A percentile compares a stretch with the other conserved stretches of the same genome.
phyloP scores from a whole-genome alignment of 1,140 invertebrate species.

The Tetranychus cinnabarinus region DNA sequence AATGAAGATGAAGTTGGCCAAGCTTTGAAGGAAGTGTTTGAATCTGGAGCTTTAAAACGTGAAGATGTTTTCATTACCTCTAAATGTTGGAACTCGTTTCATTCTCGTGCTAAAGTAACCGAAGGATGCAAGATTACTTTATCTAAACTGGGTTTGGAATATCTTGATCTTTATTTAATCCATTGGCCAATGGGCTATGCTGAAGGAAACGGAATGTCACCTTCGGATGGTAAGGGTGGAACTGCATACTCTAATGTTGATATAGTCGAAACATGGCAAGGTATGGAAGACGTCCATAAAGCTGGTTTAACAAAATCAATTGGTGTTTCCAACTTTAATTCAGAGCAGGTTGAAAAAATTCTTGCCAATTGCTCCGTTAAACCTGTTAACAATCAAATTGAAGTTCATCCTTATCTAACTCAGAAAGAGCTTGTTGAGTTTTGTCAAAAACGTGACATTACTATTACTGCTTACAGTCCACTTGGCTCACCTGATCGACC shows the following conservation, averaged over 20 bases:
- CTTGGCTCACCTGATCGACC: constrained; percentile 19
- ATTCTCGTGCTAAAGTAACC: constrained; percentile 34
- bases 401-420: constrained; percentile 60
- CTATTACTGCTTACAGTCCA: constrained; percentile 51
- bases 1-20: constrained; percentile 3
- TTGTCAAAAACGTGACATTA: constrained; percentile 36
- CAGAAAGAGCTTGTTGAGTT: constrained; percentile 47
- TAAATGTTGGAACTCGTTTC: constrained; percentile 37
- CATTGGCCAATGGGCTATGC: constrained; percentile 11
- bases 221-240: constrained; percentile 1
- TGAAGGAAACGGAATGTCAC: constrained; percentile 6
- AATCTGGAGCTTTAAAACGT: constrained; percentile 29
- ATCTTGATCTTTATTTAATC: constrained; percentile 18
- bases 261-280: constrained; percentile 9
- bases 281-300: constrained; percentile 16
- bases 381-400: constrained; percentile 31
- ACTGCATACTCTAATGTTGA: constrained; percentile 14
- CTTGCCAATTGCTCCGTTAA: constrained; percentile 2
- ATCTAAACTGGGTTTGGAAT: constrained; percentile 20
- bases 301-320: constrained; percentile 46
- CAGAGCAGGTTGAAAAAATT: constrained; percentile 36
- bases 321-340: constrained; percentile 74
- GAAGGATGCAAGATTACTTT: constrained; percentile 35
- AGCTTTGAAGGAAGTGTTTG: background rate
- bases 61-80: constrained; percentile 52